Percentiles rank a stretch among this genome's conserved stretches.
Conservation (phyloP, 2,797 vertebrate genomes). For the Oreonectes daqikongensis region DNA sequence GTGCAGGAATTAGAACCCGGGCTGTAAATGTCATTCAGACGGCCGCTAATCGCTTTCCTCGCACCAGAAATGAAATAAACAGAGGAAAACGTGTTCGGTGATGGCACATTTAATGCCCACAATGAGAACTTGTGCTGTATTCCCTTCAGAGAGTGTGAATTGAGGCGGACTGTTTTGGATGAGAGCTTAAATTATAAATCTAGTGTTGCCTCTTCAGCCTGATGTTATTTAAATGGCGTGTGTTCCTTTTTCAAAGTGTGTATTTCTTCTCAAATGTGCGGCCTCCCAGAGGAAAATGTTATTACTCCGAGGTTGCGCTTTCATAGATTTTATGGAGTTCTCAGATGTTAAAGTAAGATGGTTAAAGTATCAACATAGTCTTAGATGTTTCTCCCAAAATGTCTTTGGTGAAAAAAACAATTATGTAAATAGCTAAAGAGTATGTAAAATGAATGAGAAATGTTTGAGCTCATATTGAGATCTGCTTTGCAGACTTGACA, state of each 20-base stretch:
- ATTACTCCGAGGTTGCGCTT: too few species aligned
- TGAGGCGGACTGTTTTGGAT: constrained; percentile 30
- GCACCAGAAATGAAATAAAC: constrained; percentile 38
- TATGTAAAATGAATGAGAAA: too few species aligned
- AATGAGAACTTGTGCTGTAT: constrained; percentile 41
- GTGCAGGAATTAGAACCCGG: neutral
- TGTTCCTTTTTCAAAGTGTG: neutral
- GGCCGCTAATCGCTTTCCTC: constrained; percentile 31
- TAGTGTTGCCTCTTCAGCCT: constrained; percentile 21
- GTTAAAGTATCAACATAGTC: too few species aligned
- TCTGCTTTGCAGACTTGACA: too few species aligned
- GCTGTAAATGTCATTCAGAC: constrained; percentile 48
- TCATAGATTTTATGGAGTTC: too few species aligned
- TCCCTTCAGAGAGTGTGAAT: constrained; percentile 36
- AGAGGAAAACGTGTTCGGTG: constrained; percentile 36
- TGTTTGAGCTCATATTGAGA: too few species aligned
- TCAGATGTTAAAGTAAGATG: too few species aligned
- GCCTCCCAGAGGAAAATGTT: neutral
- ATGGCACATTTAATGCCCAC: constrained; percentile 43
- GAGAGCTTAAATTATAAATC: constrained; percentile 27
- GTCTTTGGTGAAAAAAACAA: too few species aligned
- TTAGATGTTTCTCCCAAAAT: too few species aligned
- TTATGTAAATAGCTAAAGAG: too few species aligned
- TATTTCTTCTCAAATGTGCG: neutral
- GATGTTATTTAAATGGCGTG: constrained; percentile 9